Conservation (phyloP, 2,888 invertebrate species). For the Congeria kusceri region DNA sequence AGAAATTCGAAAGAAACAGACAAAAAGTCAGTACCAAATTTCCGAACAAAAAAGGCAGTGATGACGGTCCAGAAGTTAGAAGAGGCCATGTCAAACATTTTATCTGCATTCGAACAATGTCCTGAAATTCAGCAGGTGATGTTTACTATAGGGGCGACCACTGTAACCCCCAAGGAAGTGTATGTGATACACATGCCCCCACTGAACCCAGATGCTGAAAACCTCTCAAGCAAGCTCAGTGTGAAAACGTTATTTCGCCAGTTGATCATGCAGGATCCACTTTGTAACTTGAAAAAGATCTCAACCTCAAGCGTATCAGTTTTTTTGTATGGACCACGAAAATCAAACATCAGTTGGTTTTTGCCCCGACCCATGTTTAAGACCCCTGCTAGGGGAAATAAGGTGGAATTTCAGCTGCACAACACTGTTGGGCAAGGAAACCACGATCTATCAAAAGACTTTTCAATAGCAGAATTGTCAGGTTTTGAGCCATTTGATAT, state of each 20-base stretch:
- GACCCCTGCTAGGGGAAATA: conserved; percentile 64
- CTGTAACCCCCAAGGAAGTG: conserved; percentile 75
- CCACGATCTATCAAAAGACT: conserved; percentile 66
- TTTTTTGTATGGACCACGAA: conserved; percentile 70
- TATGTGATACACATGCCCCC: conserved; percentile 68
- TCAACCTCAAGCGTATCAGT: conserved; percentile 68
- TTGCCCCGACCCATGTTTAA: conserved; percentile 72
- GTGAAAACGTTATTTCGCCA: conserved; percentile 70
- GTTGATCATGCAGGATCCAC: conserved; percentile 71
- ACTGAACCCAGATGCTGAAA: conserved; percentile 66
- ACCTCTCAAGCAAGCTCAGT: conserved; percentile 65
- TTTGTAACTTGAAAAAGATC: conserved; percentile 66
- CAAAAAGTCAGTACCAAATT: conserved; percentile 18
- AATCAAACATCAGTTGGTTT: conserved; percentile 70
- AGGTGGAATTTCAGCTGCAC: conserved; percentile 65
- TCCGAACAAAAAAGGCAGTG: conserved; percentile 57
- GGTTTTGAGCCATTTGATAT: conserved; percentile 77
- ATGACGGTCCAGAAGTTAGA: conserved; percentile 65
- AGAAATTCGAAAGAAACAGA: conserved; percentile 8
- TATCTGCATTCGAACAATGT: conserved; percentile 69
- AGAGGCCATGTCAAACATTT: conserved; percentile 58
- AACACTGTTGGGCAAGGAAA: conserved; percentile 41
- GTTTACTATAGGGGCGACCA: conserved; percentile 71
- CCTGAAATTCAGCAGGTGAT: conserved; percentile 72
- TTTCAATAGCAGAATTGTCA: conserved; percentile 69